These are phyloP conservation scores for Platalea minor DNA, from an alignment of 2,797 vertebrate species.

Conservation along the genomic window DNA sequence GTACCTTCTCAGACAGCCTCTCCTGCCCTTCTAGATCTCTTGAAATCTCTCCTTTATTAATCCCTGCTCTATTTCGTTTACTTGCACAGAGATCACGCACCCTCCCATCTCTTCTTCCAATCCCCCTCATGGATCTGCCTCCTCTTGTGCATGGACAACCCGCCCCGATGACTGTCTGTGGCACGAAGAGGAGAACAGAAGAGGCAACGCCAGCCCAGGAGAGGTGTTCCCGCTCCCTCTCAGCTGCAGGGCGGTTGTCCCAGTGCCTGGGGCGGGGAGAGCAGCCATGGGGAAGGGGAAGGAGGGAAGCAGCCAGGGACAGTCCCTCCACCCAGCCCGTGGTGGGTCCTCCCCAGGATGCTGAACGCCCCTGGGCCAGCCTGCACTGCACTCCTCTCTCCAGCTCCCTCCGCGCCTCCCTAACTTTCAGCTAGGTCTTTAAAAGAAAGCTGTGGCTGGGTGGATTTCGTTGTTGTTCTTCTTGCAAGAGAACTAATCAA, in stretches of 20 bases:
- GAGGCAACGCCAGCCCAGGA: background rate
- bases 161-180: slow-evolving; percentile 68
- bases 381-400: background rate
- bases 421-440: background rate
- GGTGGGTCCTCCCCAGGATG: background rate
- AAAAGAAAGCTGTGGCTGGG: background rate
- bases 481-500: background rate
- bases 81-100: slow-evolving; percentile 17
- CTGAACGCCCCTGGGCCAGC: background rate
- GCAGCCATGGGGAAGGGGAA: rapidly evolving
- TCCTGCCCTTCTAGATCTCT: slow-evolving; percentile 68
- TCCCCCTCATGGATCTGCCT: slow-evolving; percentile 73
- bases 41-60: slow-evolving; percentile 77
- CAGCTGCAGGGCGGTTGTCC: background rate
- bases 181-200: background rate
- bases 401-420: background rate
- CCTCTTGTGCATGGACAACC: slow-evolving; percentile 66
- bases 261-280: background rate
- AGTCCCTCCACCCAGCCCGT: background rate
- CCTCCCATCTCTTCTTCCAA: background rate
- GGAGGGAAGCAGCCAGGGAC: background rate
- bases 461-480: background rate
- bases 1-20: slow-evolving; percentile 47
- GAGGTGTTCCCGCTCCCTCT: background rate
- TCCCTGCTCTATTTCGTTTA: slow-evolving; percentile 77